phyloP scores from a whole-genome alignment of 2,797 vertebrate species.

The Gambelia wislizenii region DNA sequence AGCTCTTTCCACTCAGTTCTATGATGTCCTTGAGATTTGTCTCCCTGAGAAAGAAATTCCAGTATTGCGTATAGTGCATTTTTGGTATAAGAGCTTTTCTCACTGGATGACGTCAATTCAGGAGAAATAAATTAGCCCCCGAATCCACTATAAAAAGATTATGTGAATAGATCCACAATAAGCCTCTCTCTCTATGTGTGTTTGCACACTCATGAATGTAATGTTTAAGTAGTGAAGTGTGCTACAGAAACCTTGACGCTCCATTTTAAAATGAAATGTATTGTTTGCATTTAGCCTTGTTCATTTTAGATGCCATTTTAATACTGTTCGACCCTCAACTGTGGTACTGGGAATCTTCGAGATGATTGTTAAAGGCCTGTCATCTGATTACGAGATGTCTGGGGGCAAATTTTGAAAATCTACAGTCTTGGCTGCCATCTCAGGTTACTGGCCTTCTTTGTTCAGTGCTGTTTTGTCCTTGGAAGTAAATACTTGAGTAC shows the following conservation, averaged over 20 bases:
- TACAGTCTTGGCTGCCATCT: neutral
- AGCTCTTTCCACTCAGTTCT: neutral
- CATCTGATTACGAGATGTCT: too few relatives aligned
- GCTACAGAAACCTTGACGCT: constrained; percentile 17
- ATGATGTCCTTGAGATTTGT: constrained; percentile 10
- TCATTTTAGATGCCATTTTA: constrained; percentile 16
- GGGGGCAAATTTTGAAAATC: neutral
- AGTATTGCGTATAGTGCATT: neutral
- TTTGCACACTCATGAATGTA: neutral
- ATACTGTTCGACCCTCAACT: neutral
- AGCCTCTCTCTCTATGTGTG: neutral
- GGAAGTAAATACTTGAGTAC: neutral
- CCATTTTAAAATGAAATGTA: constrained; percentile 7
- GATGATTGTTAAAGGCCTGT: neutral
- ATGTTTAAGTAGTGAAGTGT: neutral
- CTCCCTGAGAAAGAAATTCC: constrained; percentile 13
- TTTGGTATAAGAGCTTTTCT: constrained; percentile 32
- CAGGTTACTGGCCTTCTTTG: neutral
- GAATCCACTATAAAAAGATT: constrained; percentile 15
- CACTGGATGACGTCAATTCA: constrained; percentile 29
- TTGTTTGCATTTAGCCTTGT: constrained; percentile 20
- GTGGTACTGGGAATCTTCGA: neutral
- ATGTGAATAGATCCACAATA: constrained; percentile 25
- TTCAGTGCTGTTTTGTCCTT: neutral
- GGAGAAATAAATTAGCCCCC: constrained; percentile 9